These are phyloP conservation scores for Synaphobranchus kaupii DNA, from an alignment of 2,797 vertebrate species.

Conservation along the genomic window DNA sequence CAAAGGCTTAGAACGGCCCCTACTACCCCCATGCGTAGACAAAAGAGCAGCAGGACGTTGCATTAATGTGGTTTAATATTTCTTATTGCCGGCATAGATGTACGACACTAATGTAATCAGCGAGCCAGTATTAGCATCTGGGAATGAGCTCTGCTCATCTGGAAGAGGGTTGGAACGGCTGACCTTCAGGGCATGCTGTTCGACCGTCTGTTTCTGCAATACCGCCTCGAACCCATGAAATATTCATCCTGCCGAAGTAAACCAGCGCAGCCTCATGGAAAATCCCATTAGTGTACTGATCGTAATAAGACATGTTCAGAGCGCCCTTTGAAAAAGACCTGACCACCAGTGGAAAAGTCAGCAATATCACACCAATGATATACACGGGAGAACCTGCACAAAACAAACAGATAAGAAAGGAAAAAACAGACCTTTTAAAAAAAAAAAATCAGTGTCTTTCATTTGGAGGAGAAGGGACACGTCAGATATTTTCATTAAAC, in stretches of 20 bases:
- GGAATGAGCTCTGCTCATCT: constrained; percentile 24
- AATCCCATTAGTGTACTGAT: constrained; percentile 15
- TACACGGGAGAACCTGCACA: neutral
- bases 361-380: neutral
- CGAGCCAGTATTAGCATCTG: constrained; percentile 15
- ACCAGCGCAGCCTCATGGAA: neutral
- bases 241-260: constrained; percentile 20
- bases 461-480: neutral
- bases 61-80: constrained; percentile 22
- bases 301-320: constrained; percentile 12
- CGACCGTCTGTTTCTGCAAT: constrained; percentile 19
- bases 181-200: constrained; percentile 23
- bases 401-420: neutral
- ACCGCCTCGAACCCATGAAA: constrained; percentile 24
- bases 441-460: neutral
- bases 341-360: neutral
- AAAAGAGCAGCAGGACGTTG: constrained; percentile 16
- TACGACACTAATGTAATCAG: constrained; percentile 23
- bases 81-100: constrained; percentile 1
- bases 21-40: neutral
- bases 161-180: constrained; percentile 12
- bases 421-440: neutral
- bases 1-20: neutral
- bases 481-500: neutral
- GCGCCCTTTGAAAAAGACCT: constrained; percentile 4